These are phyloP conservation scores for Ophraella communa DNA, from an alignment of 2,888 invertebrate genomes.

Conservation along the genomic window DNA sequence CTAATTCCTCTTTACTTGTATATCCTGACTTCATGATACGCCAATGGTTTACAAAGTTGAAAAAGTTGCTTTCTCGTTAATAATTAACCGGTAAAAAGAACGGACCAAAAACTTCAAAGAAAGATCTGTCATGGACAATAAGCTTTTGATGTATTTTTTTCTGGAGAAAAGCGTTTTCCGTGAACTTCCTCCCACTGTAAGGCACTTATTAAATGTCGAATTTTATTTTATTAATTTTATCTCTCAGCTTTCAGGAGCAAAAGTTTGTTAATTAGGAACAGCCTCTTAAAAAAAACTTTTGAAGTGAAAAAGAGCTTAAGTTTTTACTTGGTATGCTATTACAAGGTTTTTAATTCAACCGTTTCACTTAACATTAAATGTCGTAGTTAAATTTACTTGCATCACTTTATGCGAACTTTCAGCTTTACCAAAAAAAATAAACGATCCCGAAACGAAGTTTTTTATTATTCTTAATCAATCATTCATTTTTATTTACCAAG, in stretches of 20 bases:
- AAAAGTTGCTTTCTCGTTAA: conserved; percentile 57
- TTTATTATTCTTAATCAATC: no score
- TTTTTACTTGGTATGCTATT: conserved; percentile 14
- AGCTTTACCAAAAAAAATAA: no score
- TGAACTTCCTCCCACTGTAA: conserved; percentile 30
- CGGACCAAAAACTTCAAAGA: conserved; percentile 57
- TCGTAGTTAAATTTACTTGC: neutral
- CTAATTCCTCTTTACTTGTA: neutral
- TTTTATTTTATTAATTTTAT: conserved; percentile 49
- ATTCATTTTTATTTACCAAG: no score
- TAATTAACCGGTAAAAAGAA: conserved; percentile 58
- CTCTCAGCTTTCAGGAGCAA: conserved; percentile 39
- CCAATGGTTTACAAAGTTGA: conserved; percentile 40
- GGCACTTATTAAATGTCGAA: conserved; percentile 45
- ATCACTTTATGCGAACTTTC: no score
- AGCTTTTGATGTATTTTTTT: conserved; percentile 55
- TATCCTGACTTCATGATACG: neutral
- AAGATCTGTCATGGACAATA: conserved; percentile 58
- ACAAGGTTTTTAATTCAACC: neutral
- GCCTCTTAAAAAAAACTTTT: conserved; percentile 27
- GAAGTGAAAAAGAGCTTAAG: conserved; percentile 17
- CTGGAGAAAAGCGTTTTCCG: conserved; percentile 37
- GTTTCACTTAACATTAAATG: neutral
- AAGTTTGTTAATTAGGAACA: conserved; percentile 44
- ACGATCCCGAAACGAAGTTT: no score